phyloP scores from a whole-genome alignment of 2,797 vertebrate species.

The Sebastiscus tertius region DNA sequence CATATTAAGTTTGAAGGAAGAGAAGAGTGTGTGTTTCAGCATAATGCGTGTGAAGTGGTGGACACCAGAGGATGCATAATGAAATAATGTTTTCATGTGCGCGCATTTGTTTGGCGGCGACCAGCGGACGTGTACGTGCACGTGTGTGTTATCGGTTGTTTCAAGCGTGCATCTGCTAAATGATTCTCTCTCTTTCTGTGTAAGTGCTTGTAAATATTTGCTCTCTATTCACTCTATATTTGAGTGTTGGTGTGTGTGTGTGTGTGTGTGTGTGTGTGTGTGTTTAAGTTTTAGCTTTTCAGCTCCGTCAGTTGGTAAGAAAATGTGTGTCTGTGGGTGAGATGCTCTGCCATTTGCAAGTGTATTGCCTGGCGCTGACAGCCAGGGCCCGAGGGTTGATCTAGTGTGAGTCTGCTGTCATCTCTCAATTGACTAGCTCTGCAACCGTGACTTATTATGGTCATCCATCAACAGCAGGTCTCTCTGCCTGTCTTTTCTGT shows the following conservation, averaged over 20 bases:
- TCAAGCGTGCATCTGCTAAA: background rate
- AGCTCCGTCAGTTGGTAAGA: background rate
- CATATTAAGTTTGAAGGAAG: background rate
- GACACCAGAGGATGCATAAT: background rate
- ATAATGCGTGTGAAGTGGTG: background rate
- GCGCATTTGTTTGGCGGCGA: background rate
- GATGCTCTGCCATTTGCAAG: background rate
- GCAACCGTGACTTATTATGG: slow-evolving; percentile 36
- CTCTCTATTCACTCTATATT: background rate
- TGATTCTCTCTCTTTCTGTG: background rate
- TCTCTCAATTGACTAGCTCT: slow-evolving; percentile 40
- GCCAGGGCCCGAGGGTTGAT: slow-evolving; percentile 42
- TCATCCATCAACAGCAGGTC: slow-evolving; percentile 36
- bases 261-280: background rate
- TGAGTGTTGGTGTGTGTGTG: background rate
- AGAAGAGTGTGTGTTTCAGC: background rate
- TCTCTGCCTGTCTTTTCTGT: background rate
- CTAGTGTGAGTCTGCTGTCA: slow-evolving; percentile 47
- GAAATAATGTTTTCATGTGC: background rate
- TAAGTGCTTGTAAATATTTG: background rate
- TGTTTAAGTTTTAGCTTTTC: background rate
- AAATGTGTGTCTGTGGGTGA: background rate
- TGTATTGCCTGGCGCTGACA: slow-evolving; percentile 49
- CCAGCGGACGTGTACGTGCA: background rate
- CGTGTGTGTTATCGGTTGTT: background rate